A percentile compares a stretch with the other conserved stretches of the same genome.
Conservation (phyloP, 2,888 invertebrate species). For the Euspilapteryx auroguttella region DNA sequence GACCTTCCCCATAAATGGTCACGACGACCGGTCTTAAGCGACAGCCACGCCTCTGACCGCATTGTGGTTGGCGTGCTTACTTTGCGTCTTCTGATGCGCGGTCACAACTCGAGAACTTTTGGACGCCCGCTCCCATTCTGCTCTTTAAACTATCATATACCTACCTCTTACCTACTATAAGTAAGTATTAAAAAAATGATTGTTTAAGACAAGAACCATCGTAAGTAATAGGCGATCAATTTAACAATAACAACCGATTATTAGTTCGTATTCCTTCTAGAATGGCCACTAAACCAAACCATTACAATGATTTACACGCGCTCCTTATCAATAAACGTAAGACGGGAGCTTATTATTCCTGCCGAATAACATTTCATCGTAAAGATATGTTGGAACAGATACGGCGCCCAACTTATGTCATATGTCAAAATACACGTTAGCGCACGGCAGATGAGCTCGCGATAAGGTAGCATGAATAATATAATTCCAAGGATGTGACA, state of each 20-base stretch:
- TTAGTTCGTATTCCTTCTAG: slow-evolving; percentile 2
- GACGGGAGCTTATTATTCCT: slow-evolving; percentile 56
- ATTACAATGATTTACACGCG: slow-evolving; percentile 40
- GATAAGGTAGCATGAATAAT: slow-evolving; percentile 34
- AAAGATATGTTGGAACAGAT: slow-evolving; percentile 41
- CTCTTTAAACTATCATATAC: too few species aligned
- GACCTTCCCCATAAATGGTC: too few species aligned
- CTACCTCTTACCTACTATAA: too few species aligned
- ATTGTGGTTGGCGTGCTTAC: too few species aligned
- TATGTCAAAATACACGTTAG: slow-evolving; percentile 61
- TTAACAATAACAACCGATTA: background rate
- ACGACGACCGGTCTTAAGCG: too few species aligned
- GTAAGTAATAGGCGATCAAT: slow-evolving; percentile 4
- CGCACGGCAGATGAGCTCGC: slow-evolving; percentile 29
- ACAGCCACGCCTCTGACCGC: too few species aligned
- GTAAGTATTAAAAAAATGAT: too few species aligned
- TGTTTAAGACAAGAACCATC: too few species aligned
- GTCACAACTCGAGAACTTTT: too few species aligned
- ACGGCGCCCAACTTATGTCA: slow-evolving; percentile 56
- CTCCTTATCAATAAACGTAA: slow-evolving; percentile 42
- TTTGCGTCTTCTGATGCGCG: too few species aligned
- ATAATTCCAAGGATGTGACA: slow-evolving; percentile 35
- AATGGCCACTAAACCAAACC: slow-evolving; percentile 15
- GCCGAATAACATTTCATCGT: slow-evolving; percentile 47
- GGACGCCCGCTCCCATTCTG: too few species aligned